Base-by-base conservation (phyloP, 2,113 vertebrate species). In the Tenebrosternarchus preto region DNA sequence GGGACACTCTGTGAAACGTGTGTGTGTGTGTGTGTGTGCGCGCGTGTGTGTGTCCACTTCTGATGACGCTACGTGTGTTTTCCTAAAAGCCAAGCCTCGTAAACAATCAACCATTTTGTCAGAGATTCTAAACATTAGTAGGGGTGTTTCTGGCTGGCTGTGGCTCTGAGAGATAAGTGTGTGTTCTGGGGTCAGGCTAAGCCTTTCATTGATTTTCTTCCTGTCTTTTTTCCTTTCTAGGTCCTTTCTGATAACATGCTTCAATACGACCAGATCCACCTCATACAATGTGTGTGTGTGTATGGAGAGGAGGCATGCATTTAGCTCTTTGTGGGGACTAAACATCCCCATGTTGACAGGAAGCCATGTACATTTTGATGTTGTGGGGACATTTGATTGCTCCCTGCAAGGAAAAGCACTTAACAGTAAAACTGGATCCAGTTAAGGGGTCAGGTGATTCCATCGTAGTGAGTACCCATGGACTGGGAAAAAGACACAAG, bases 141-240 rank as follows among this genome's bases (percentile, higher is more conserved):
- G 56, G 76, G 63, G 79, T 78, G 63, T 72, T 80, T 80, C 66
- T 61, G 68, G 66, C 64, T 61, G 79, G 69, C 57, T 31, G 70
- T 78, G 75, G 29, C 67, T 69, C 61, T 43, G 71, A 20, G 66
- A 85, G 83, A 85, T 76, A 80, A 85, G 80, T 85, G 59, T 85
- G 76, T 84, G 71, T 82, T 82, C 59, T 76, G 63, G 29, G 17
- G 16, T 39, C 33, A 66, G 60, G 16, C 78, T 73, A 43, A 82
- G 73, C 59, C 66, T 57, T 79, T 82, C 75, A 85, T 82, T 79
- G 80, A 85, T 82, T 85, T 82, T 85, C 66, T 50, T 64, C 64
- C 59, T 20, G 0, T 33, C 36, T 11, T 29, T 25, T 70, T 75
- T 66, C 56, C 69, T 46, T 80, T 84, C 59, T 57, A 69, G 69